Evolutionary conservation across 2,797 vertebrate genomes (phyloP).

Genomic region (Pseudopleuronectes americanus): DNA sequence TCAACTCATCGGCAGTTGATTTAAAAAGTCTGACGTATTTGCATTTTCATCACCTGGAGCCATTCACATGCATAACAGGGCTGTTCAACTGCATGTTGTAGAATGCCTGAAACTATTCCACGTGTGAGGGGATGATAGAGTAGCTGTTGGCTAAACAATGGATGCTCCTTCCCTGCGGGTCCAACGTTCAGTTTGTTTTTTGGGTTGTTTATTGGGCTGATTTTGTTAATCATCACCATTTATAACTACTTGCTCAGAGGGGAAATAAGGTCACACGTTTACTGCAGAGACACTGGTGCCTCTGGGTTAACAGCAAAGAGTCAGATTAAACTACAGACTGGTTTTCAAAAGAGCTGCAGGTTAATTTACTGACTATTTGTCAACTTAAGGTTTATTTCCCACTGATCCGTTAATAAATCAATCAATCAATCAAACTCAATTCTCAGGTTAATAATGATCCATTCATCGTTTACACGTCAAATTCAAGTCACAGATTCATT

Average conservation of each 20-base stretch:
- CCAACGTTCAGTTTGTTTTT: not conserved
- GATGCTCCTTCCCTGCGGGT: not conserved
- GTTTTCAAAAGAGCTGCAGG: no score
- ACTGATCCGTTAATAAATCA: no score
- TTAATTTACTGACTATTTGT: no score
- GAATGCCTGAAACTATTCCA: conserved; percentile 1
- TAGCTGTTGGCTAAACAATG: conserved; percentile 25
- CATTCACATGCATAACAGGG: not conserved
- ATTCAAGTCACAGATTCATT: no score
- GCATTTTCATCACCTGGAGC: not conserved
- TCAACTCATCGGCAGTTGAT: not conserved
- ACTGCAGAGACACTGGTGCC: not conserved
- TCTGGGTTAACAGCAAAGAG: not conserved
- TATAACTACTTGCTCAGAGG: no score
- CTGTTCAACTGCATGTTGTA: not conserved
- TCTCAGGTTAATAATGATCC: no score
- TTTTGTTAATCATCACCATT: not conserved
- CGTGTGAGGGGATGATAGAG: conserved; percentile 15
- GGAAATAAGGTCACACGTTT: not conserved
- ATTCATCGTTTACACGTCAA: no score
- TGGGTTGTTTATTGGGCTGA: not conserved
- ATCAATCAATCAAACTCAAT: no score
- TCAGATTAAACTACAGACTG: no score
- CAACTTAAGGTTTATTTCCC: not conserved
- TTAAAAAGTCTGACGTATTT: not conserved